Evolutionary conservation across 1,140 invertebrate genomes (phyloP), one percentile per base, ranked within the genome.

Genomic region (Rhysida immarginata): DNA sequence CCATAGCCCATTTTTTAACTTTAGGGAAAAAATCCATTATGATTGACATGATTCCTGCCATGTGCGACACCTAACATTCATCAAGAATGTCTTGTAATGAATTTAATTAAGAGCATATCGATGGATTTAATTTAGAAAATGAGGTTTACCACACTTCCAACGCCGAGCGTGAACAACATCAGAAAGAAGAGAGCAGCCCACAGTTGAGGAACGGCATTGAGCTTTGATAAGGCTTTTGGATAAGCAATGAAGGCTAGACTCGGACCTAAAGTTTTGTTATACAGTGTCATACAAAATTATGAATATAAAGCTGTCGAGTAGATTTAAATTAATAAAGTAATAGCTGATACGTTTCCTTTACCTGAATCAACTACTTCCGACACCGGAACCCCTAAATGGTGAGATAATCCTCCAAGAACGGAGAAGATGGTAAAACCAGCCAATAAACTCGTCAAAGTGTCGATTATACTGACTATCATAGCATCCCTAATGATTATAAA

Each of bases 1-100:
- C 77, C 26, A 86, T 75, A 50, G 78, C 67, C 71, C 79, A 79
- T 42, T 77, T 78, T 44, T 61, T 45, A 41, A 41, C 35, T 5
- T 69, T 64, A 1, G 81, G 81, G 65, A 83, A 87, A 35, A 80
- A 70, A 64, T 88, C 86, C 55, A 78, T 72, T 35, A 88, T 69
- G 0, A 82, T 75, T 0, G 81, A 81, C 54, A 84, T 79, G 25
- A 85, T 68, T 13, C 76, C 77, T 57, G 78, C 78, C 26, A 79
- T 75, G 29, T 85, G 71, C 11, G 35, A 41, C 35, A 41, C 35
- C 35, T 41, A n/a, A 11, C 35, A n/a, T n/a, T n/a, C n/a, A n/a
- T n/a, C n/a, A n/a, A n/a, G n/a, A n/a, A n/a, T n/a, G n/a, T n/a
- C n/a, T n/a, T n/a, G n/a, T n/a, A n/a, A n/a, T n/a, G n/a, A n/a